phyloP scores from a whole-genome alignment of 2,113 vertebrate species.

The Fukomys damarensis region DNA sequence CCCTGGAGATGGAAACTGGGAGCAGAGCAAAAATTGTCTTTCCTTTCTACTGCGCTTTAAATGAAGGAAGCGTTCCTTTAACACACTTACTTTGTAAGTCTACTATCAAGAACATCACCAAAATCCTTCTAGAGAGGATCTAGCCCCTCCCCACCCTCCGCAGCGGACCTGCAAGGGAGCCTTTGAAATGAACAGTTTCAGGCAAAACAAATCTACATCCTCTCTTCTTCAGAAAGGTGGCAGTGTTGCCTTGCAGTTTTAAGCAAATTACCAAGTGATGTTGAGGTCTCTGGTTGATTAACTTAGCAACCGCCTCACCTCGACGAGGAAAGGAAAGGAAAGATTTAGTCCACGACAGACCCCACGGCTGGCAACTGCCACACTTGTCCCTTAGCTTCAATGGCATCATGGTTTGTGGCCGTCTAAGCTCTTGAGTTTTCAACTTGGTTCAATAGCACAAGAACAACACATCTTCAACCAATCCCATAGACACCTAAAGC shows the following conservation, averaged over 20 bases:
- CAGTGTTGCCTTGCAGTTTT: slow-evolving; percentile 92
- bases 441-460: not conserved
- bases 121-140: slow-evolving; percentile 80
- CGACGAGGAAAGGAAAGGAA: slow-evolving; percentile 78
- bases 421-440: slow-evolving; percentile 73
- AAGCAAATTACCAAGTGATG: slow-evolving; percentile 36
- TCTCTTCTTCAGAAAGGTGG: slow-evolving; percentile 93
- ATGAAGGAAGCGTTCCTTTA: slow-evolving; percentile 74
- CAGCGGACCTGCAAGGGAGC: slow-evolving; percentile 67
- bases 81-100: slow-evolving; percentile 76
- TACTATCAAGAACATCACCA: slow-evolving; percentile 72
- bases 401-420: slow-evolving; percentile 63
- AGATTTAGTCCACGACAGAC: slow-evolving; percentile 76
- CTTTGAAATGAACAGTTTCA: slow-evolving; percentile 75
- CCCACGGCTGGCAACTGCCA: not conserved
- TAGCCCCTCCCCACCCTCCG: not conserved
- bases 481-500: not conserved
- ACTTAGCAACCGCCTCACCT: slow-evolving; percentile 72
- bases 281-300: slow-evolving; percentile 71
- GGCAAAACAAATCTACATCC: slow-evolving; percentile 61
- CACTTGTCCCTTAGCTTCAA: slow-evolving; percentile 33
- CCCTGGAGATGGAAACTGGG: slow-evolving; percentile 41
- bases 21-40: not conserved
- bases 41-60: slow-evolving; percentile 67
- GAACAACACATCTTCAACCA: not conserved